Conservation (phyloP, 2,888 invertebrate genomes). For the Netelia virgata region DNA sequence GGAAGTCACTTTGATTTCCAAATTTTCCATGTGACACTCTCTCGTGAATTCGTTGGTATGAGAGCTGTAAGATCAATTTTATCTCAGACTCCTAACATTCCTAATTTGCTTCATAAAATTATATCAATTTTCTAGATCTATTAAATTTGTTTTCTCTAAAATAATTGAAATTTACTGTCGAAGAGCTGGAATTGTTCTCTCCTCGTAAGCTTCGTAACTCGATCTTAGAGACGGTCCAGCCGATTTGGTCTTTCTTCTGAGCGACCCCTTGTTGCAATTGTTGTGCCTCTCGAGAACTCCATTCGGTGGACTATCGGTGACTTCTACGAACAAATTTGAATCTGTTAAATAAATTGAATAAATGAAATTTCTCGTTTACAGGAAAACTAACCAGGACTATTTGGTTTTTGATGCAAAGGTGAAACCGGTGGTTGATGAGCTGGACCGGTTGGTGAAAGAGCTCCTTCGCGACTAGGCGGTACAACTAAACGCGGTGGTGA, state of each 20-base stretch:
- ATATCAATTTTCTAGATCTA: background rate
- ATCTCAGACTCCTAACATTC: background rate
- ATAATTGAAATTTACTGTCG: constrained; percentile 89
- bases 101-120: background rate
- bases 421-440: constrained; percentile 85
- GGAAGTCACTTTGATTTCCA: constrained; percentile 86
- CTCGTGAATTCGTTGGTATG: constrained; percentile 93
- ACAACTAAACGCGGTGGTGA: constrained; percentile 80
- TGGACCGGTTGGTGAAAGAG: constrained; percentile 84
- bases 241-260: constrained; percentile 86
- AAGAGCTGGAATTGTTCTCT: constrained; percentile 92
- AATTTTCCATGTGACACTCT: constrained; percentile 88
- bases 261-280: constrained; percentile 86
- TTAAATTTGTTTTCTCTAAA: constrained; percentile 39
- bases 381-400: constrained; percentile 84
- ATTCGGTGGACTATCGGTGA: constrained; percentile 86
- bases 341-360: background rate
- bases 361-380: background rate
- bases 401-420: constrained; percentile 85
- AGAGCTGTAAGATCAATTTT: constrained; percentile 86
- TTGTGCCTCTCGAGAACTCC: constrained; percentile 80
- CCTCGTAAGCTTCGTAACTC: constrained; percentile 95
- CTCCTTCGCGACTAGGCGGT: constrained; percentile 83
- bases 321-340: constrained; percentile 71
- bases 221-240: constrained; percentile 84